Evolutionary conservation across 2,113 vertebrate species (phyloP), one percentile per base, ranked within the genome.

Genomic region (Cisticola juncidis): DNA sequence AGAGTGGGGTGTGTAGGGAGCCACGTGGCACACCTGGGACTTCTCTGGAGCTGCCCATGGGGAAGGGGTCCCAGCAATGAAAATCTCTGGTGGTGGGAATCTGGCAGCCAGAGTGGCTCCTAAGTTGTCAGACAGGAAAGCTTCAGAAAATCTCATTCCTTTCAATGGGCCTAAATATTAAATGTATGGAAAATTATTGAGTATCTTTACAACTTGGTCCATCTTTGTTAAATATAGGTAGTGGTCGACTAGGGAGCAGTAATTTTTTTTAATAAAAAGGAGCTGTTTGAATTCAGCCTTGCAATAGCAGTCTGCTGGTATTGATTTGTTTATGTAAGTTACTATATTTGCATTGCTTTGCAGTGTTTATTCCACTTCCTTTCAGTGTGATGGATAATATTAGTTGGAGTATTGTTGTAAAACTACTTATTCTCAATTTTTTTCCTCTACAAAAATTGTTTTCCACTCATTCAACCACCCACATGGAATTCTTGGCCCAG

Each of bases 351-450:
- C 86, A 42, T 70, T 73, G 28, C 62, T 94, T 78, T 92, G 62
- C 33, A 28, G 36, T 83, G 45, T 78, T 89, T 88, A 78, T 86
- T 84, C 44, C 53, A 81, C 65, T 82, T 79, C 68, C 62, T 72
- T 58, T 69, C 58, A 91, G 26, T 76, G 28, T 85, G 78, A 85
- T 70, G 45, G 53, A 54, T 76, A 86, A 38, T 76, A 38, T 57
- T 57, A 54, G 74, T 54, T 91, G 51, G 64, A 76, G 29, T 61
- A 54, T 5, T 85, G 78, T 54, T 61, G 54, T 70, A 57, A 91
- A 95, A 44, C 24, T 26, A 62, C 47, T 90, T 94, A 61, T 65
- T 93, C 76, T 86, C 38, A 57, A 31, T 94, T 83, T 90, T 81
- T 92, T 93, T 88, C 68, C 42, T 74, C 56, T 42, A 74, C 50